Evolutionary conservation across 2,797 vertebrate species (phyloP).

Genomic region (Xenops minutus): DNA sequence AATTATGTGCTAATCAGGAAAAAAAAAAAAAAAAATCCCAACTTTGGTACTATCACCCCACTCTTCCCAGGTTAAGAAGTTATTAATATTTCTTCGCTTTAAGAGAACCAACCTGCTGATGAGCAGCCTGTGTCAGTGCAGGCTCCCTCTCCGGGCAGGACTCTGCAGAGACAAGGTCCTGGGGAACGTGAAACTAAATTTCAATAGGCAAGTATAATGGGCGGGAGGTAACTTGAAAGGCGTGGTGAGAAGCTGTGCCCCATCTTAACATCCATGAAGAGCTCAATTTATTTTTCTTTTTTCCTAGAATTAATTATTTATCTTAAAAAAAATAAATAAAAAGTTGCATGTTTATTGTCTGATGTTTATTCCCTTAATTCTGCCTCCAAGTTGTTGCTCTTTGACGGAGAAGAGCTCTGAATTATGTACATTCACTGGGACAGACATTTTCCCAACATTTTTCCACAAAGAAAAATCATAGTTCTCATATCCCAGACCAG

Average conservation of each 20-base stretch:
- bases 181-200: not conserved
- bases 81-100: not conserved
- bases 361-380: not conserved
- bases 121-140: not conserved
- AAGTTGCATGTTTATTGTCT: not conserved
- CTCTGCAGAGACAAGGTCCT: not conserved
- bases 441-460: not conserved
- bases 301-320: not conserved
- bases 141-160: rapidly evolving
- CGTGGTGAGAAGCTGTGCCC: not conserved
- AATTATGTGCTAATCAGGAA: not conserved
- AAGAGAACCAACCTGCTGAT: not conserved
- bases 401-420: not conserved
- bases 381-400: not conserved
- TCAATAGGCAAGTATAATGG: rapidly evolving
- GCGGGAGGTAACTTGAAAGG: not conserved
- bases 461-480: not conserved
- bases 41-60: not conserved
- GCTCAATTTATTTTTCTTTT: not conserved
- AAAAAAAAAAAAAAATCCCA: not conserved
- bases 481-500: not conserved
- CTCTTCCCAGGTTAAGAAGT: not conserved
- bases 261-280: rapidly evolving
- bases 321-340: not conserved
- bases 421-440: not conserved